Conservation (phyloP, 37 sponge, comb jelly and placozoan species). For the Oscarella lobularis region DNA sequence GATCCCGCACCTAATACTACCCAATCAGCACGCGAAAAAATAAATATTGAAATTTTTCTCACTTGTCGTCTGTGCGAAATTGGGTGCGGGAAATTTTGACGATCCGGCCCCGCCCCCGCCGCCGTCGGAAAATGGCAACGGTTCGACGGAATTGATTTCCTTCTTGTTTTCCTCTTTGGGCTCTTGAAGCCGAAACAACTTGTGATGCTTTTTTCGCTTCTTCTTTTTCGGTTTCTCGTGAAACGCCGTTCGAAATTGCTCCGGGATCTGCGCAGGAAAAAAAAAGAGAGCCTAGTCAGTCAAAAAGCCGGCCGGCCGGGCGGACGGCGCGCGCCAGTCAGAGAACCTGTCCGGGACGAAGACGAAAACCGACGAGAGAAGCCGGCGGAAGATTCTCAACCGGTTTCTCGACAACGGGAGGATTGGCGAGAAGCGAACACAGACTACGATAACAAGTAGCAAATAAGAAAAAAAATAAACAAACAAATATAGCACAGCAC, state of each 20-base stretch:
- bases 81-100: too few relatives aligned
- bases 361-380: slow-evolving; percentile 51
- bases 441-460: slow-evolving; percentile 15
- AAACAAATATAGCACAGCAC: slow-evolving; percentile 18
- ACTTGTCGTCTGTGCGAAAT: too few relatives aligned
- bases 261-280: neutral
- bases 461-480: neutral
- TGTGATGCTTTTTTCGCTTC: slow-evolving; percentile 2
- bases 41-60: too few relatives aligned
- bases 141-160: neutral
- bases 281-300: neutral
- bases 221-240: neutral
- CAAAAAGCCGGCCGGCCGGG: too few relatives aligned
- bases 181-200: neutral
- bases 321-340: too few relatives aligned
- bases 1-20: too few relatives aligned
- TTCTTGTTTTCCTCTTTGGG: slow-evolving; percentile 1
- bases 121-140: too few relatives aligned
- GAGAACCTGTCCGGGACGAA: slow-evolving; percentile 47
- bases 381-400: slow-evolving; percentile 41
- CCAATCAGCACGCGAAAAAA: too few relatives aligned
- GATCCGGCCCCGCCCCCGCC: too few relatives aligned
- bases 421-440: slow-evolving; percentile 40
- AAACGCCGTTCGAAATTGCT: slow-evolving; percentile 1
- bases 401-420: slow-evolving; percentile 47